These are phyloP conservation scores for Drosophila merina DNA, from an alignment of 2,888 invertebrate genomes.

Conservation along the genomic window DNA sequence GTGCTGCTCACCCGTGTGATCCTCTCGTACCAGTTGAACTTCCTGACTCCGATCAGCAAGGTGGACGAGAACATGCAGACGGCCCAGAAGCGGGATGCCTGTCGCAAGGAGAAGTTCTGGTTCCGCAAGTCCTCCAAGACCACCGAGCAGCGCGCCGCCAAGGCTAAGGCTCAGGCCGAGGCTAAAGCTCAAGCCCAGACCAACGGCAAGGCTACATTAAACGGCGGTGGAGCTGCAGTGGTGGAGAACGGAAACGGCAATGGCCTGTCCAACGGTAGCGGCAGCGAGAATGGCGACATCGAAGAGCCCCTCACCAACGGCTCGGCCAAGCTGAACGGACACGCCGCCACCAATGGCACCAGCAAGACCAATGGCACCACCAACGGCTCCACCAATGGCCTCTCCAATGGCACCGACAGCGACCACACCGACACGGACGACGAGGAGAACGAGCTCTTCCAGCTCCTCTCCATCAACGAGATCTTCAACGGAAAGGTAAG, in stretches of 20 bases:
- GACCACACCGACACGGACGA: conserved; percentile 71
- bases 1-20: conserved; percentile 98
- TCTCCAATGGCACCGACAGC: conserved; percentile 69
- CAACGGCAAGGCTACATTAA: conserved; percentile 46
- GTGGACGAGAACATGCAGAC: conserved; percentile 98
- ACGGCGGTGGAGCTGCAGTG: background rate
- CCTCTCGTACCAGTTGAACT: conserved; percentile 96
- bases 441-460: conserved; percentile 85
- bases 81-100: conserved; percentile 96
- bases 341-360: conserved; percentile 48
- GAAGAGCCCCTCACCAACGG: conserved; percentile 41
- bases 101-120: conserved; percentile 94
- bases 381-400: conserved; percentile 70
- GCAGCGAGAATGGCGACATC: conserved; percentile 22
- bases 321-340: conserved; percentile 47
- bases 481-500: conserved; percentile 94
- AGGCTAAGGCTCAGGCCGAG: conserved; percentile 32
- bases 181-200: conserved; percentile 29
- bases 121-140: conserved; percentile 91
- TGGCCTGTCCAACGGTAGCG: conserved; percentile 39
- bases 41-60: conserved; percentile 98
- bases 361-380: conserved; percentile 23
- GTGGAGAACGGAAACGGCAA: conserved; percentile 23
- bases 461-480: conserved; percentile 95
- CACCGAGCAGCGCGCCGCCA: conserved; percentile 61